Conservation (phyloP, 2,888 invertebrate genomes). For the Mythimna loreyi region DNA sequence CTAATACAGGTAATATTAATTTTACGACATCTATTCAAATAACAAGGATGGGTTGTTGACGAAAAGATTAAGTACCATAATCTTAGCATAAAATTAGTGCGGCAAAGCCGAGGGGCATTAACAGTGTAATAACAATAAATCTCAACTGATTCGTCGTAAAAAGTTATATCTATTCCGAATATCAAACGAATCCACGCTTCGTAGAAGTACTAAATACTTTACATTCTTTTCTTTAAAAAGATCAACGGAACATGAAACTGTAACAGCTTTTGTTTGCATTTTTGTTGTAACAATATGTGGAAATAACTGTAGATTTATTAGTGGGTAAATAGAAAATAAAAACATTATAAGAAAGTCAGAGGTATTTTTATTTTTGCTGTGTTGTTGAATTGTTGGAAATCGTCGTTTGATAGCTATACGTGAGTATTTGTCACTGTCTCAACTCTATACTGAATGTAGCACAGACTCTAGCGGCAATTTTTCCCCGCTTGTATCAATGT, state of each 20-base stretch:
- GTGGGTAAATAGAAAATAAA: background rate
- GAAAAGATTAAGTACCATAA: slow-evolving; percentile 39
- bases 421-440: no score
- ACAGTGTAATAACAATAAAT: slow-evolving; percentile 62
- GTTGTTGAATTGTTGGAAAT: no score
- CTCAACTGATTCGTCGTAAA: slow-evolving; percentile 61
- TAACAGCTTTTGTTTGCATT: slow-evolving; percentile 25
- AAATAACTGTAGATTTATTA: slow-evolving; percentile 4
- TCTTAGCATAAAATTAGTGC: slow-evolving; percentile 50
- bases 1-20: slow-evolving; percentile 20
- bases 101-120: slow-evolving; percentile 47
- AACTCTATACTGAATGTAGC: no score
- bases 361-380: no score
- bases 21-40: slow-evolving; percentile 34
- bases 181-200: slow-evolving; percentile 61
- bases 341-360: background rate
- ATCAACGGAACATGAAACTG: slow-evolving; percentile 45
- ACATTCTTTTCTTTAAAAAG: slow-evolving; percentile 55
- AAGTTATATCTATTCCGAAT: slow-evolving; percentile 59
- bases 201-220: slow-evolving; percentile 58
- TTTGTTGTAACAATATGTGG: slow-evolving; percentile 1
- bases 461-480: no score
- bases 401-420: no score
- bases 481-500: no score
- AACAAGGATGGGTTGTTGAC: slow-evolving; percentile 30